These are phyloP conservation scores for Caenorhabditis afra DNA, from an alignment of 2,888 invertebrate species.

Conservation along the genomic window DNA sequence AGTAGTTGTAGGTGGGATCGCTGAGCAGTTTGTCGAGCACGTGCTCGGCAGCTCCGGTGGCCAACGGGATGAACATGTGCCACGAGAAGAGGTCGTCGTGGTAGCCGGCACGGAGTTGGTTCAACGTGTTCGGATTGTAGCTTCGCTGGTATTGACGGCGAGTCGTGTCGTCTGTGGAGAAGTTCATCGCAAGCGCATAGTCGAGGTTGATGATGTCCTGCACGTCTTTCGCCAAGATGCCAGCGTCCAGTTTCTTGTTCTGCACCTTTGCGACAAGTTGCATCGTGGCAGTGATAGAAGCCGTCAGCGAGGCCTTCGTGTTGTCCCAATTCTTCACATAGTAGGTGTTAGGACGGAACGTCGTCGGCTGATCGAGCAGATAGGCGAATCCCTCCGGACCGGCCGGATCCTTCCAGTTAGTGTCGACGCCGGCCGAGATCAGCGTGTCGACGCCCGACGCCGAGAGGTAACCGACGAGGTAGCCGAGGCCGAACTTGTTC, in stretches of 20 bases:
- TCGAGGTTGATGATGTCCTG: conserved; percentile 71
- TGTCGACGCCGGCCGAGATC: conserved; percentile 66
- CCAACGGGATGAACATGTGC: conserved; percentile 62
- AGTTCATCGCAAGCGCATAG: conserved; percentile 66
- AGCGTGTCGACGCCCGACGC: conserved; percentile 62
- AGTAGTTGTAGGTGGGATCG: conserved; percentile 45
- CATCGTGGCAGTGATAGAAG: conserved; percentile 50
- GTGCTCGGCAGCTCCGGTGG: conserved; percentile 46
- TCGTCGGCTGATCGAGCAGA: conserved; percentile 74
- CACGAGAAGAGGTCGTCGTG: conserved; percentile 50
- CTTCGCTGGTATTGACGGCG: conserved; percentile 71
- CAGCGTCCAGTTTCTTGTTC: conserved; percentile 55
- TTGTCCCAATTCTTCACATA: conserved; percentile 67
- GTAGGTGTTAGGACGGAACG: conserved; percentile 62
- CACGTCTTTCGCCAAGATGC: conserved; percentile 58
- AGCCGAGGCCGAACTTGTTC: conserved; percentile 45
- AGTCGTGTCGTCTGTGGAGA: conserved; percentile 71
- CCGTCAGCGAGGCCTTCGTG: conserved; percentile 26
- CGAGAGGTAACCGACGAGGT: conserved; percentile 46
- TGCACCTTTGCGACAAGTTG: conserved; percentile 57
- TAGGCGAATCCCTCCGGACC: conserved; percentile 69
- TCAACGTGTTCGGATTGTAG: conserved; percentile 70
- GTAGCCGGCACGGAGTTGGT: conserved; percentile 32
- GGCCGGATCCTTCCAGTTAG: conserved; percentile 76
- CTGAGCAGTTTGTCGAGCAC: conserved; percentile 43